Evolutionary conservation across 2,797 vertebrate species (phyloP).

Genomic region (Champsocephalus gunnari): DNA sequence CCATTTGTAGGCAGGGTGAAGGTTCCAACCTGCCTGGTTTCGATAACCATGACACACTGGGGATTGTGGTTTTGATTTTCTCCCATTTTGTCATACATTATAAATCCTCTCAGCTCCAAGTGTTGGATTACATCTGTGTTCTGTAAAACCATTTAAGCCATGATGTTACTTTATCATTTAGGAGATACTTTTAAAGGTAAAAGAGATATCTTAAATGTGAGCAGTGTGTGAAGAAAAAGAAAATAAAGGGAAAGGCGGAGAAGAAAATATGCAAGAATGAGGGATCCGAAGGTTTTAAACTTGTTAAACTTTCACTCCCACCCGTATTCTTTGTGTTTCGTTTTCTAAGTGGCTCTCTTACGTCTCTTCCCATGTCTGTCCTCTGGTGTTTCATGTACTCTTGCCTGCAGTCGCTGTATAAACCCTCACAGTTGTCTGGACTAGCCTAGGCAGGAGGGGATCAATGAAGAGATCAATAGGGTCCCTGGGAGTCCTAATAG

Average conservation of each 20-base stretch:
- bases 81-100: constrained; percentile 56
- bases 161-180: constrained; percentile 33
- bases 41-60: constrained; percentile 50
- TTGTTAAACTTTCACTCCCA: constrained; percentile 27
- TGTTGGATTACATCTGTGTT: constrained; percentile 52
- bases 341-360: constrained; percentile 34
- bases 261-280: neutral
- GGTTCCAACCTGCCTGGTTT: constrained; percentile 62
- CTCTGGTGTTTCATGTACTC: constrained; percentile 45
- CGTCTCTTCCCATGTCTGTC: constrained; percentile 28
- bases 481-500: constrained; percentile 82
- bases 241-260: accelerated
- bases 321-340: constrained; percentile 2
- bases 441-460: constrained; percentile 71
- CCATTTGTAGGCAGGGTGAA: constrained; percentile 44
- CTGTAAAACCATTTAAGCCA: constrained; percentile 36
- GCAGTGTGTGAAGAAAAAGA: constrained; percentile 1
- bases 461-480: constrained; percentile 83
- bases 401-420: constrained; percentile 62
- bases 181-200: constrained; percentile 30
- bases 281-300: neutral
- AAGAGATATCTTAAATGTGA: constrained; percentile 29
- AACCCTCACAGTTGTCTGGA: constrained; percentile 71
- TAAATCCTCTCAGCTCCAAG: constrained; percentile 57
- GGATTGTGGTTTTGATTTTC: constrained; percentile 50